These are phyloP conservation scores for Malurus alboscapulatus DNA, from an alignment of 2,113 vertebrate genomes.

Conservation along the genomic window DNA sequence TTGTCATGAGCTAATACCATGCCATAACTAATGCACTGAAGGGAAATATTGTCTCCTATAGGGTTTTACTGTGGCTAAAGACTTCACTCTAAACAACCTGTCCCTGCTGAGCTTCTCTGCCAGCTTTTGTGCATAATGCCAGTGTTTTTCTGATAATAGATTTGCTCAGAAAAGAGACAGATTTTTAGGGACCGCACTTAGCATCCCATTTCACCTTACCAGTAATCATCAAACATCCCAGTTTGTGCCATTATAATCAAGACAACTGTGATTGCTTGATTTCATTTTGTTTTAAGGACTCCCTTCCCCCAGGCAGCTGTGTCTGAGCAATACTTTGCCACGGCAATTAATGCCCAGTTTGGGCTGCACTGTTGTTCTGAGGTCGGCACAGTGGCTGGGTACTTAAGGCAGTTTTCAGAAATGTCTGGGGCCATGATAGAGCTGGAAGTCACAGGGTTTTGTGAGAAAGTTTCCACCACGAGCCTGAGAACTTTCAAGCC, in stretches of 20 bases:
- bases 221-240: not conserved
- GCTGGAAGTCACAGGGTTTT: not conserved
- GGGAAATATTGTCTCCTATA: not conserved
- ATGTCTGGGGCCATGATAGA: not conserved
- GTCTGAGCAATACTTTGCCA: not conserved
- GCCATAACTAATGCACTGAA: not conserved
- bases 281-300: not conserved
- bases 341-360: not conserved
- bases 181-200: not conserved
- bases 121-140: not conserved
- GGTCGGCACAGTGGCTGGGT: not conserved
- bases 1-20: not conserved
- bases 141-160: not conserved
- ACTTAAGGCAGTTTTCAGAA: not conserved
- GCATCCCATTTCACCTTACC: not conserved
- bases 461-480: not conserved
- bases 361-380: not conserved
- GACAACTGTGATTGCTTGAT: not conserved
- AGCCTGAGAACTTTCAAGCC: not conserved
- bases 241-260: not conserved
- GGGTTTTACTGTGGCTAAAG: not conserved
- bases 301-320: not conserved
- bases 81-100: not conserved
- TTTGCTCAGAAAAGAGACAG: not conserved
- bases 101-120: not conserved